A percentile compares a stretch with the other conserved stretches of the same genome.
phyloP scores from a whole-genome alignment of 2,797 vertebrate genomes.

The Chiloscyllium punctatum region DNA sequence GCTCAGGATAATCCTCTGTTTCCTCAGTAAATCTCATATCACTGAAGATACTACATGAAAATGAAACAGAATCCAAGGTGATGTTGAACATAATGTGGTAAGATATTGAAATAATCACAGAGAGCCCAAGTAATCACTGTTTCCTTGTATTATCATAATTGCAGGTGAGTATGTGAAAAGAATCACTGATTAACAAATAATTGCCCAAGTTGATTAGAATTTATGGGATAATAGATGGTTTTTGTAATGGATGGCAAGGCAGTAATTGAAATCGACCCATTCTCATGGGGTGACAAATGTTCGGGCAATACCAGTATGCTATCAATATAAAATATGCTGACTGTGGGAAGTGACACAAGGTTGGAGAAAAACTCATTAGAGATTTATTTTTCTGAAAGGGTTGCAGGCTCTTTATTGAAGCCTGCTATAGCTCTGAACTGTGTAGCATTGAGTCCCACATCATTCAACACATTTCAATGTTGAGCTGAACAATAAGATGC shows the following conservation, averaged over 20 bases:
- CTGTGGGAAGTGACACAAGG: not conserved
- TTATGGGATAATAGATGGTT: not conserved
- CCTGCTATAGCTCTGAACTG: not conserved
- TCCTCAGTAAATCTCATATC: not conserved
- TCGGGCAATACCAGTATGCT: not conserved
- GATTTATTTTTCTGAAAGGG: not conserved
- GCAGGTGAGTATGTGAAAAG: not conserved
- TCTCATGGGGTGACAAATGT: not conserved
- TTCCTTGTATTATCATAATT: not conserved
- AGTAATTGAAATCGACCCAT: conserved; percentile 4
- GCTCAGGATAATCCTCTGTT: not conserved
- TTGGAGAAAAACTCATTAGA: not conserved
- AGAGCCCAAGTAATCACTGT: not conserved
- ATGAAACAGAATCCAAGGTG: not conserved
- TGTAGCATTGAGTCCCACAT: not conserved
- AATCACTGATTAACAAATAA: not conserved
- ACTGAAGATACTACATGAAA: not conserved
- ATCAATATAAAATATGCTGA: not conserved
- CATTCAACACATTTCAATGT: not conserved
- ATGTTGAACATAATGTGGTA: not conserved
- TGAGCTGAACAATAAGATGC: not conserved
- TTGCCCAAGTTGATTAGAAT: not conserved
- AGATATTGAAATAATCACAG: not conserved
- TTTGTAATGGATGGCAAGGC: not conserved
- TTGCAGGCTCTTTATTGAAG: not conserved